These are phyloP conservation scores for Prinia subflava DNA, from an alignment of 2,113 vertebrate genomes.

Conservation along the genomic window DNA sequence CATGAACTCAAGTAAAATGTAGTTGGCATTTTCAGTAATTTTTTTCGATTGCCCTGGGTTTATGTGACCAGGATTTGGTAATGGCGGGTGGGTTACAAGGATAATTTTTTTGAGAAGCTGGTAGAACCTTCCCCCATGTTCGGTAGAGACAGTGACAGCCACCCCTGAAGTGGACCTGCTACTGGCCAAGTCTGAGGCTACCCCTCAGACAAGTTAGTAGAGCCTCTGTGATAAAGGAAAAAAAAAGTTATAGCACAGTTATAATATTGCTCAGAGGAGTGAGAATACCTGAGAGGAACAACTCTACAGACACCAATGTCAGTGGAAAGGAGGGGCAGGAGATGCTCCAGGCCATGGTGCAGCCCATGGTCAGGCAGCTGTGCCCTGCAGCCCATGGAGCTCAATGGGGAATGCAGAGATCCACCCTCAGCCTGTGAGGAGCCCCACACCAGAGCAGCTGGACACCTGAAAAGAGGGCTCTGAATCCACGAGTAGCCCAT, in stretches of 20 bases:
- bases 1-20: not conserved
- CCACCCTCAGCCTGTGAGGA: not conserved
- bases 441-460: not conserved
- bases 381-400: not conserved
- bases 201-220: not conserved
- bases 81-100: not conserved
- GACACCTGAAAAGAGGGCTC: not conserved
- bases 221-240: not conserved
- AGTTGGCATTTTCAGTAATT: not conserved
- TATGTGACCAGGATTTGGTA: not conserved
- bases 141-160: not conserved
- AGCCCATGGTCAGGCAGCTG: not conserved
- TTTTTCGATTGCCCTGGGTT: not conserved
- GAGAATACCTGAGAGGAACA: not conserved
- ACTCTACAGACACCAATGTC: not conserved
- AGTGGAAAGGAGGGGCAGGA: not conserved
- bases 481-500: not conserved
- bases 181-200: not conserved
- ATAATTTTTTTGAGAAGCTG: not conserved
- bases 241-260: not conserved
- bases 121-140: not conserved
- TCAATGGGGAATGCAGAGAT: not conserved
- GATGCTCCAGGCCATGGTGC: accelerated
- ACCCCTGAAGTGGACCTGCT: not conserved
- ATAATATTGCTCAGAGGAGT: not conserved